phyloP scores from a whole-genome alignment of 1,140 invertebrate genomes.

The Tyrophagus putrescentiae region DNA sequence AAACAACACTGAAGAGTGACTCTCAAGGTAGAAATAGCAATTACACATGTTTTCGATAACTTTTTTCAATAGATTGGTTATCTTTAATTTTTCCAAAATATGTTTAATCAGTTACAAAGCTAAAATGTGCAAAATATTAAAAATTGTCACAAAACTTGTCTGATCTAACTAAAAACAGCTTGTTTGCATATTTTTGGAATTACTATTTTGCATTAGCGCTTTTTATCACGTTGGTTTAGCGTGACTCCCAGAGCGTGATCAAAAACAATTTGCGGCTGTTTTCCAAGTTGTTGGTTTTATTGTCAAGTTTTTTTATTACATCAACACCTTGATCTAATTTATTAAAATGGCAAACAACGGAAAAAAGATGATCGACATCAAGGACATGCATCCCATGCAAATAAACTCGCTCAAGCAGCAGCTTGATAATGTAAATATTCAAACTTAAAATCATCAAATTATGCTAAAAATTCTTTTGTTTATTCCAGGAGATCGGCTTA shows the following conservation, averaged over 20 bases:
- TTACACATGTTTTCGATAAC: not conserved
- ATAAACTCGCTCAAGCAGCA: slow-evolving; percentile 65
- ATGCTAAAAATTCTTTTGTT: slow-evolving; percentile 21
- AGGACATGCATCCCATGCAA: slow-evolving; percentile 57
- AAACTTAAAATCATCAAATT: slow-evolving; percentile 17
- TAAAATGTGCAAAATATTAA: not conserved
- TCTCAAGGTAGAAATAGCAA: not conserved
- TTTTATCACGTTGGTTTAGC: not conserved
- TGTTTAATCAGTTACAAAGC: not conserved
- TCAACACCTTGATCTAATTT: not conserved
- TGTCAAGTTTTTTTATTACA: too few species aligned
- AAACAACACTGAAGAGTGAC: not conserved
- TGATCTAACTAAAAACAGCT: not conserved
- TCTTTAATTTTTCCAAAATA: not conserved
- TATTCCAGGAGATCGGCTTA: slow-evolving; percentile 50
- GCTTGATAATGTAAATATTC: slow-evolving; percentile 54
- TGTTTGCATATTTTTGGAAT: not conserved
- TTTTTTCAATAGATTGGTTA: not conserved
- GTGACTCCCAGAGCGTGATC: not conserved
- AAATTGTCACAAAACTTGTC: not conserved
- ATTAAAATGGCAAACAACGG: not conserved
- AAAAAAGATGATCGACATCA: slow-evolving; percentile 51
- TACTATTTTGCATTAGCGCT: too few species aligned
- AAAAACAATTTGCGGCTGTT: not conserved
- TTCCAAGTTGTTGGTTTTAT: too few species aligned